Evolutionary conservation across 2,797 vertebrate species (phyloP).

Genomic region (Fringilla coelebs): DNA sequence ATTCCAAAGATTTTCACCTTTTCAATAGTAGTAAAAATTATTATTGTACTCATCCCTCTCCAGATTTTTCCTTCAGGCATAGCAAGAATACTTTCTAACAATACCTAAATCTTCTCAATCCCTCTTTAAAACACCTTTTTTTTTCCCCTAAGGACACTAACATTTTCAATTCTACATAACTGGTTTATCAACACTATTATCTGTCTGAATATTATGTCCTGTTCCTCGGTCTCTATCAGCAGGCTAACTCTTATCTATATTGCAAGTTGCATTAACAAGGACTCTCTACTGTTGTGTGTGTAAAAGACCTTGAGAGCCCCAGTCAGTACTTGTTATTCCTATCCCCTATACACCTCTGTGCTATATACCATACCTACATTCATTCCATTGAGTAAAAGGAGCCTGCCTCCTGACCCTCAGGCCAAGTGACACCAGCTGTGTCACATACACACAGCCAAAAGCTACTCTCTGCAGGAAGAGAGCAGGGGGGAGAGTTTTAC

Average conservation of each 20-base stretch:
- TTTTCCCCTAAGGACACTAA: not conserved
- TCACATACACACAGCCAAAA: not conserved
- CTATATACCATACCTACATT: not conserved
- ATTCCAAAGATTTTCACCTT: not conserved
- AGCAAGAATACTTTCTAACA: not conserved
- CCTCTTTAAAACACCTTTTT: not conserved
- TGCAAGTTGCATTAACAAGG: not conserved
- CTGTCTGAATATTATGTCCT: not conserved
- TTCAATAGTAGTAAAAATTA: not conserved
- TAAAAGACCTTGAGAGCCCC: not conserved
- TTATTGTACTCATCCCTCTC: not conserved
- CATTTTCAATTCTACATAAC: not conserved
- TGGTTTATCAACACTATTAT: not conserved
- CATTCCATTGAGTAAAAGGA: not conserved
- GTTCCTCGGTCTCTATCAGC: not conserved
- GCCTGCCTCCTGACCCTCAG: not conserved
- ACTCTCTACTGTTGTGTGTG: not conserved
- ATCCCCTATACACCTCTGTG: not conserved
- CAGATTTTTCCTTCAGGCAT: not conserved
- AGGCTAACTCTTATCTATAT: not conserved
- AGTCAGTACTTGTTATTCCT: not conserved
- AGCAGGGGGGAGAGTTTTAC: not conserved
- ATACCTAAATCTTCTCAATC: not conserved
- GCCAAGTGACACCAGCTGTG: not conserved
- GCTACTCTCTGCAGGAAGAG: not conserved